A percentile compares a stretch with the other conserved stretches of the same genome.
Evolutionary conservation across 2,888 invertebrate genomes (phyloP).

Genomic region (Drosophila greeni): DNA sequence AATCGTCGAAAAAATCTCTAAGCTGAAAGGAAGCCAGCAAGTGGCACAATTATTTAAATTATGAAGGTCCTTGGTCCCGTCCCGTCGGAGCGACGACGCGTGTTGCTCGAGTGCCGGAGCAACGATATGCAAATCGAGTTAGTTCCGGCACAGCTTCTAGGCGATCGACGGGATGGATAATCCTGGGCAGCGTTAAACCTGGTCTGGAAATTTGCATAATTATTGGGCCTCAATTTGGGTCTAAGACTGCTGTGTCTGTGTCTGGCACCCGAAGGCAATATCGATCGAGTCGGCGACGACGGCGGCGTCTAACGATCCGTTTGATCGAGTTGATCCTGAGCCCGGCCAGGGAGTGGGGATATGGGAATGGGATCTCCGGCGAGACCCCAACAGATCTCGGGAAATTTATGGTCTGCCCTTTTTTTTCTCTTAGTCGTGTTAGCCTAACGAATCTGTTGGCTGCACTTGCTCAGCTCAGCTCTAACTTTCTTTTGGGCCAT

Average conservation of each 20-base stretch:
- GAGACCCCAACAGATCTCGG: conserved; percentile 31
- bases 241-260: conserved; percentile 44
- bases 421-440: conserved; percentile 36
- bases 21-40: conserved; percentile 72
- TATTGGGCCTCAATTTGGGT: conserved; percentile 55
- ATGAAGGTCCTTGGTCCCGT: conserved; percentile 65
- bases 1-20: conserved; percentile 55
- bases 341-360: conserved; percentile 16
- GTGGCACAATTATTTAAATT: conserved; percentile 74
- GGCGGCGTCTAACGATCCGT: conserved; percentile 71
- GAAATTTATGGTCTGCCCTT: conserved; percentile 60
- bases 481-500: conserved; percentile 52
- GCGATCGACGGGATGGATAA: conserved; percentile 63
- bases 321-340: conserved; percentile 58
- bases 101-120: conserved; percentile 30
- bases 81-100: conserved; percentile 46
- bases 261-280: conserved; percentile 48
- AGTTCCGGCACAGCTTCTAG: conserved; percentile 73
- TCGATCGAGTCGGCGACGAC: conserved; percentile 37
- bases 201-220: conserved; percentile 65
- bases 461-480: conserved; percentile 41
- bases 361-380: conserved; percentile 5
- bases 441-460: conserved; percentile 33
- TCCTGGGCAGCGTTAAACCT: conserved; percentile 50
- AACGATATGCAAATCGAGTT: conserved; percentile 66